Percentiles rank a stretch among this genome's conserved stretches.
These are phyloP conservation scores for Sipha flava DNA, from an alignment of 1,140 invertebrate species.

Conservation along the genomic window DNA sequence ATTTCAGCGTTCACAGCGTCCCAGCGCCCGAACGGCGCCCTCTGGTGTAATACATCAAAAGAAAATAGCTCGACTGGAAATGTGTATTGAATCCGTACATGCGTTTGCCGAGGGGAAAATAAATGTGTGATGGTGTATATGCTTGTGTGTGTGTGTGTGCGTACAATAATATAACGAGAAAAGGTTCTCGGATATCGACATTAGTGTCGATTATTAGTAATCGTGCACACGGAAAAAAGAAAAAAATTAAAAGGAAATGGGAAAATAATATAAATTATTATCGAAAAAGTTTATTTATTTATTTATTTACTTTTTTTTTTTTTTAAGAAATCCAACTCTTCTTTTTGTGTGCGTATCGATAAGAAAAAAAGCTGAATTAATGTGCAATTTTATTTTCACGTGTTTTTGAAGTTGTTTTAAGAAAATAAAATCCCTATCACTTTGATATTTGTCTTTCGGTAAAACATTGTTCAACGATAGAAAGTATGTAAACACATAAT, in stretches of 20 bases:
- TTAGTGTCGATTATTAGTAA: background rate
- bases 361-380: background rate
- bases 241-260: background rate
- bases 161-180: background rate
- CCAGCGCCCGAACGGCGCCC: constrained; percentile 17
- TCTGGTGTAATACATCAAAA: background rate
- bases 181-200: background rate
- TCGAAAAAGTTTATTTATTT: background rate
- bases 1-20: constrained; percentile 25
- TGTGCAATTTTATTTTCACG: background rate
- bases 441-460: background rate
- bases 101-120: background rate
- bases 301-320: too few relatives aligned
- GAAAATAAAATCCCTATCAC: background rate
- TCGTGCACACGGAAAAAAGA: background rate
- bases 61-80: background rate
- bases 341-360: background rate
- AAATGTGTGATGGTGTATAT: background rate
- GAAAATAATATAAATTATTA: background rate
- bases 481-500: background rate
- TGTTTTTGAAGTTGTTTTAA: background rate
- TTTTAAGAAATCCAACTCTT: background rate
- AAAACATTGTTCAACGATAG: background rate
- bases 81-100: background rate
- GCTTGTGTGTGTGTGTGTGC: background rate